A percentile compares a stretch with the other conserved stretches of the same genome.
Conservation (phyloP, 1,140 invertebrate species). For the Drosophila sturtevanti region DNA sequence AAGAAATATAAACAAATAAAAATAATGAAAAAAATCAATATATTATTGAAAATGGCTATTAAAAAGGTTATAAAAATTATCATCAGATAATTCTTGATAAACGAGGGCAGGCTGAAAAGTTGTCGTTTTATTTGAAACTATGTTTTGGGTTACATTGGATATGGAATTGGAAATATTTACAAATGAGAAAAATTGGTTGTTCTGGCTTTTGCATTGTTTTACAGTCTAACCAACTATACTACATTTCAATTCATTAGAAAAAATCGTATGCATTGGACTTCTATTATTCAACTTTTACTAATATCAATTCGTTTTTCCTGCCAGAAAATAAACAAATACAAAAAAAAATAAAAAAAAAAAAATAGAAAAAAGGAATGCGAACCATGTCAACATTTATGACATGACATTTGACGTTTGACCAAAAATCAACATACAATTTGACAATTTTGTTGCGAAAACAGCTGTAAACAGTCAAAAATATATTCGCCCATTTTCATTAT, state of each 20-base stretch:
- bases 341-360: neutral
- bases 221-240: neutral
- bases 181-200: too few relatives aligned
- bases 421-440: slow-evolving; percentile 60
- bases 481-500: slow-evolving; percentile 13
- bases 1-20: neutral
- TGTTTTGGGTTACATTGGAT: too few relatives aligned
- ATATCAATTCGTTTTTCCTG: neutral
- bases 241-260: neutral
- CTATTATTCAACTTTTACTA: neutral
- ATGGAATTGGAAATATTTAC: too few relatives aligned
- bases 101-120: too few relatives aligned
- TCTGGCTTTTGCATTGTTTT: neutral
- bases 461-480: slow-evolving; percentile 28
- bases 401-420: slow-evolving; percentile 55
- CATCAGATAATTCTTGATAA: neutral
- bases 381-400: slow-evolving; percentile 44
- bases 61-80: neutral
- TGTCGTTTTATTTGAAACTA: too few relatives aligned
- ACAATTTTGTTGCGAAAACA: slow-evolving; percentile 33
- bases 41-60: neutral
- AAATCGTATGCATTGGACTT: too few relatives aligned
- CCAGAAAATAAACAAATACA: neutral
- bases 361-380: neutral
- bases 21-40: neutral